These are phyloP conservation scores for Aphelinus atriplicis DNA, from an alignment of 1,140 invertebrate genomes.

Conservation along the genomic window DNA sequence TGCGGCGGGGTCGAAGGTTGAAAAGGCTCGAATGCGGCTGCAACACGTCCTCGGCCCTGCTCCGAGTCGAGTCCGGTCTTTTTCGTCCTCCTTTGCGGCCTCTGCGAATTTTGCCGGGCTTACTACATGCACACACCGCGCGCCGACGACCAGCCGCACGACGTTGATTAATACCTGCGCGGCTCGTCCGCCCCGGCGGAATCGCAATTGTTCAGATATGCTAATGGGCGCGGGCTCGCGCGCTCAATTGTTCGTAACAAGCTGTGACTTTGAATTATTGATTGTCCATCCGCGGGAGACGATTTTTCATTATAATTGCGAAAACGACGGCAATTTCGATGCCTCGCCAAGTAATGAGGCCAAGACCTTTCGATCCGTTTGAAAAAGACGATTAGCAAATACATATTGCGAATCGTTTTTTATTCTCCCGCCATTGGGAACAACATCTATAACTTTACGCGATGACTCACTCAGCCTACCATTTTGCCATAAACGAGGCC, in stretches of 20 bases:
- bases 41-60: constrained; percentile 41
- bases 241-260: constrained; percentile 1
- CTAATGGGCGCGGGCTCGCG: constrained; percentile 1
- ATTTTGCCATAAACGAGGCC: too few relatives aligned
- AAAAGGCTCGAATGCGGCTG: background rate
- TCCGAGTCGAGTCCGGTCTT: constrained; percentile 29
- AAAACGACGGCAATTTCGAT: too few relatives aligned
- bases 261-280: constrained; percentile 29
- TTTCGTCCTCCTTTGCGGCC: constrained; percentile 46
- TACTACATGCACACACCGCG: background rate
- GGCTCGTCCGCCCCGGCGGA: background rate
- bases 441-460: too few relatives aligned
- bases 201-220: constrained; percentile 13
- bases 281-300: background rate
- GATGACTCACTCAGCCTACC: too few relatives aligned
- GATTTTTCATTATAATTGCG: background rate
- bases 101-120: background rate
- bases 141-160: constrained; percentile 21
- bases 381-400: too few relatives aligned
- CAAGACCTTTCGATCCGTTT: too few relatives aligned
- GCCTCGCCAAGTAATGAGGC: too few relatives aligned
- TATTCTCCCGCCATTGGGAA: too few relatives aligned
- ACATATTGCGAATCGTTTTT: too few relatives aligned
- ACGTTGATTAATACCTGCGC: constrained; percentile 24
- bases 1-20: constrained; percentile 39